Conservation (phyloP, 2,797 vertebrate genomes). For the Synanceia verrucosa region DNA sequence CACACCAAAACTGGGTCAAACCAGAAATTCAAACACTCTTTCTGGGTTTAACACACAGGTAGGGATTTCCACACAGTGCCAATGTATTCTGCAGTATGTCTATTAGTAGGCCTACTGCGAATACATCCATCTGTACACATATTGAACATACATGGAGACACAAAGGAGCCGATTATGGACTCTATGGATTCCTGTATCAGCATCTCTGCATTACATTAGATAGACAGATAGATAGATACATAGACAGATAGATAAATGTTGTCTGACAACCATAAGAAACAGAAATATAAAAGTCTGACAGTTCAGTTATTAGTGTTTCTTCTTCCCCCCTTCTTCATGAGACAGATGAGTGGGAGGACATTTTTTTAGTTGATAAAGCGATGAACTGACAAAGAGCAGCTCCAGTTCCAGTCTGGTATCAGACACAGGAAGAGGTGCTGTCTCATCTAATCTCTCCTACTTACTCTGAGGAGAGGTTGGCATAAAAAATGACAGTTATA, state of each 20-base stretch:
- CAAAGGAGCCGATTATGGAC: neutral
- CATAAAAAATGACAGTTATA: neutral
- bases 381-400: neutral
- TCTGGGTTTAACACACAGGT: neutral
- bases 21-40: neutral
- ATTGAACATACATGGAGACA: neutral
- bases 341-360: neutral
- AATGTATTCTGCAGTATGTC: neutral
- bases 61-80: neutral
- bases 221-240: too few relatives aligned
- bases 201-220: neutral
- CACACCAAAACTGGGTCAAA: conserved; percentile 2
- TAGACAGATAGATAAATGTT: too few relatives aligned
- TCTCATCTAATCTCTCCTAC: neutral
- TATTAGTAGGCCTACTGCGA: neutral
- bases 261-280: too few relatives aligned
- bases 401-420: neutral
- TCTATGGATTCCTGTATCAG: too few relatives aligned
- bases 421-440: neutral
- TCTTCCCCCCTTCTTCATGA: neutral
- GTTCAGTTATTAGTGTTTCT: neutral
- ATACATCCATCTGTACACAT: neutral
- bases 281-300: too few relatives aligned
- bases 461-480: neutral
- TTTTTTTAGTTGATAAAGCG: neutral